Evolutionary conservation across 2,888 invertebrate species (phyloP).

Genomic region (Drosophila siamana): DNA sequence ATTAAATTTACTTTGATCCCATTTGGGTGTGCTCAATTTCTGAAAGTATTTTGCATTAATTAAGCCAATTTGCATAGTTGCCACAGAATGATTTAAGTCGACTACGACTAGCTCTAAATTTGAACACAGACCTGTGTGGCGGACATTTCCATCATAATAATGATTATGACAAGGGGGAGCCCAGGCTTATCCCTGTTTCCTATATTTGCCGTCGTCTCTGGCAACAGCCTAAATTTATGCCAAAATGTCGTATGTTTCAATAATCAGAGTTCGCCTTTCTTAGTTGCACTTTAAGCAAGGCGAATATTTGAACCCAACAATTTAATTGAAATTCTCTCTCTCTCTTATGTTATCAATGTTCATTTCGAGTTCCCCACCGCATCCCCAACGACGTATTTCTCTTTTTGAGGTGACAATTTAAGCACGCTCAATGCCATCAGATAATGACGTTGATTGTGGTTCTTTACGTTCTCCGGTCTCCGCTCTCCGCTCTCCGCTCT

Average conservation of each 20-base stretch:
- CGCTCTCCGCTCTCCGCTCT: background rate
- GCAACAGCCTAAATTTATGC: slow-evolving; percentile 47
- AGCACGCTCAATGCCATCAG: slow-evolving; percentile 63
- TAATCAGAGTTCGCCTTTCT: slow-evolving; percentile 58
- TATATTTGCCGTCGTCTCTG: background rate
- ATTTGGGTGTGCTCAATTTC: slow-evolving; percentile 55
- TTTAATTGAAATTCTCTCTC: slow-evolving; percentile 58
- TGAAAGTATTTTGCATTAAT: slow-evolving; percentile 70
- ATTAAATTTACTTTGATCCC: slow-evolving; percentile 62
- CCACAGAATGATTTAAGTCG: slow-evolving; percentile 25
- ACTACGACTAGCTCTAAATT: slow-evolving; percentile 7
- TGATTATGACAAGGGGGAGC: slow-evolving; percentile 4
- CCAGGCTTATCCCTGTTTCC: slow-evolving; percentile 1
- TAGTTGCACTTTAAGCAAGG: slow-evolving; percentile 22
- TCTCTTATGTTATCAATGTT: slow-evolving; percentile 14
- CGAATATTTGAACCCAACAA: slow-evolving; percentile 39
- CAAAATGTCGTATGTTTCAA: slow-evolving; percentile 51
- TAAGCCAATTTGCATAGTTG: slow-evolving; percentile 63
- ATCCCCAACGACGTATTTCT: background rate
- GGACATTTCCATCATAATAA: background rate
- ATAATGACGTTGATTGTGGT: slow-evolving; percentile 73
- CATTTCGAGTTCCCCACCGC: slow-evolving; percentile 6
- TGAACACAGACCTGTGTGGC: slow-evolving; percentile 6
- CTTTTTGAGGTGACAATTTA: slow-evolving; percentile 68
- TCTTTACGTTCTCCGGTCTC: slow-evolving; percentile 8